Conservation (phyloP, 2,888 invertebrate genomes). For the Helicoverpa assulta region DNA sequence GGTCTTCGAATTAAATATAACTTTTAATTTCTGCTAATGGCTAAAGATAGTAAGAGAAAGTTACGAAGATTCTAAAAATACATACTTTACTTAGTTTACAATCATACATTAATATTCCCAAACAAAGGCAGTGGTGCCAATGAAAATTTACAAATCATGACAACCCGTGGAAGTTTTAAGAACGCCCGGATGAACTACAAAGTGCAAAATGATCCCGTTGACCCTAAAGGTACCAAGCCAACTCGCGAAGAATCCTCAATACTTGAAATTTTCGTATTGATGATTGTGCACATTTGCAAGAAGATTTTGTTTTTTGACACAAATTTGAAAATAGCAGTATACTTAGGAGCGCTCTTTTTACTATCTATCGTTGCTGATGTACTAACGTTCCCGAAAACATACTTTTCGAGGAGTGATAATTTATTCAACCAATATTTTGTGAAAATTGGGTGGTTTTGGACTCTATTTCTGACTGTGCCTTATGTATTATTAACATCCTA, state of each 20-base stretch:
- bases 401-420: conserved; percentile 97
- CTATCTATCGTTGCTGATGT: conserved; percentile 96
- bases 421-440: conserved; percentile 98
- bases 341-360: conserved; percentile 95
- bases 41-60: background rate
- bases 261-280: conserved; percentile 94
- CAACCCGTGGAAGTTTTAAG: conserved; percentile 80
- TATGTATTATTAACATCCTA: conserved; percentile 95
- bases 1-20: background rate
- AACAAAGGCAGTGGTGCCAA: conserved; percentile 30
- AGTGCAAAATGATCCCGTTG: conserved; percentile 82
- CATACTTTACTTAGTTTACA: background rate
- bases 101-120: conserved; percentile 1
- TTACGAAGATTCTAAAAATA: conserved; percentile 22
- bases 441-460: conserved; percentile 99
- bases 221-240: conserved; percentile 93
- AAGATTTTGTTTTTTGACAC: conserved; percentile 96
- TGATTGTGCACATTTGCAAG: conserved; percentile 96
- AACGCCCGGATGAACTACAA: conserved; percentile 86
- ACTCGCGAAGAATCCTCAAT: conserved; percentile 96
- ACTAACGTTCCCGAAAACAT: conserved; percentile 94
- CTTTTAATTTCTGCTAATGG: background rate
- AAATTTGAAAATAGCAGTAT: conserved; percentile 95
- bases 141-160: conserved; percentile 74
- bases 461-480: conserved; percentile 93